Percentiles rank a stretch among this genome's conserved stretches.
These are phyloP conservation scores for Neodon shergylaensis DNA, from an alignment of 2,113 vertebrate genomes.

Conservation along the genomic window DNA sequence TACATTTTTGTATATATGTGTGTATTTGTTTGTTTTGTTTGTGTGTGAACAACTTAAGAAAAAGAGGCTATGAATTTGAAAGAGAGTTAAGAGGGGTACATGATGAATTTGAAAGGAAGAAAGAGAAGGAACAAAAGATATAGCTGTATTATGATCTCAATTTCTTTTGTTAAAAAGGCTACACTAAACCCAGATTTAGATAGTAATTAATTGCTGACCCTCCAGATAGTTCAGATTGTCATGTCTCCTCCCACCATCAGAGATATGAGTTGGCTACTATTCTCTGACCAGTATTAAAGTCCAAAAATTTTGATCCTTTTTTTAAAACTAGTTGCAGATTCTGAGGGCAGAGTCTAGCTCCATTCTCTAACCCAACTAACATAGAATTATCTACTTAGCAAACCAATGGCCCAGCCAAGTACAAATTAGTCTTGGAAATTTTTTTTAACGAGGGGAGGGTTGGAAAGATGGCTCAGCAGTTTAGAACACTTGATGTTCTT, in stretches of 20 bases:
- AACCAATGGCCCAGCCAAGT: background rate
- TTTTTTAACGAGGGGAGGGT: no score
- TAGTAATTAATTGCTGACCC: background rate
- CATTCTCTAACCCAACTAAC: background rate
- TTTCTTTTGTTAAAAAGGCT: background rate
- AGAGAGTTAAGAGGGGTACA: background rate
- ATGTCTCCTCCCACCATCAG: background rate
- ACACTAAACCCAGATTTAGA: background rate
- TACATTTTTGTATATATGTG: background rate
- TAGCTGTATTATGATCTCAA: background rate
- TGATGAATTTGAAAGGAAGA: background rate
- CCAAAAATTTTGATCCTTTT: background rate
- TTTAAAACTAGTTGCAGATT: background rate
- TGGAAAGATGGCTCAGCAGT: no score
- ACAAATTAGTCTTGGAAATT: no score
- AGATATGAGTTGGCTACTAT: background rate
- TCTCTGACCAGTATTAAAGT: background rate
- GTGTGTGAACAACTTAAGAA: background rate
- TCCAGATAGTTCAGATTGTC: background rate
- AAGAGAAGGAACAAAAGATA: background rate
- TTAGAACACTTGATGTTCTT: no score
- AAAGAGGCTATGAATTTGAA: background rate
- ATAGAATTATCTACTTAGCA: background rate
- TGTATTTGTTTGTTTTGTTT: background rate
- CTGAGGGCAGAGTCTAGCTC: background rate